Percentiles rank a stretch among this genome's conserved stretches.
Evolutionary conservation across 2,113 vertebrate species (phyloP).

Genomic region (Rhombomys opimus): DNA sequence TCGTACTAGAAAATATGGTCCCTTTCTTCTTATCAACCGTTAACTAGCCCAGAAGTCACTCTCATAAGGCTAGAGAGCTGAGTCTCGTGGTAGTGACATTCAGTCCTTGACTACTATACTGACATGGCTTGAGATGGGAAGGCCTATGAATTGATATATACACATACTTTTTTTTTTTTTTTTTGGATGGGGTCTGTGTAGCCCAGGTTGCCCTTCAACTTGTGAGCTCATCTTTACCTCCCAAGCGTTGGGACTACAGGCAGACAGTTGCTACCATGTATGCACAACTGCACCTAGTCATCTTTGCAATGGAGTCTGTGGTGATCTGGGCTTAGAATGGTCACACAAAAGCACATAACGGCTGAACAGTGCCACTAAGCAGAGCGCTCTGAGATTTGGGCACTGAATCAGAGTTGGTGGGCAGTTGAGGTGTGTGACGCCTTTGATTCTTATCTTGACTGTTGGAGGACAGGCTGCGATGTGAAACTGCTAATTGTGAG

Average conservation of each 20-base stretch:
- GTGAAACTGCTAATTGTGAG: too few relatives aligned
- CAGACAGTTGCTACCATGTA: neutral
- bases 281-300: too few relatives aligned
- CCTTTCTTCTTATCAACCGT: neutral
- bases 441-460: neutral
- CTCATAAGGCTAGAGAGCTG: neutral
- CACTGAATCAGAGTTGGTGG: neutral
- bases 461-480: too few relatives aligned
- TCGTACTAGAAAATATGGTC: neutral
- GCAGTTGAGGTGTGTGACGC: neutral
- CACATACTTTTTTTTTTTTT: neutral
- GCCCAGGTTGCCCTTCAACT: neutral
- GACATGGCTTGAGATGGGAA: accelerated
- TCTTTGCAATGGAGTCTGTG: accelerated
- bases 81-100: accelerated
- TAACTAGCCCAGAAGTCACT: neutral
- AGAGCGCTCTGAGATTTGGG: neutral
- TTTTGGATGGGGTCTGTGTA: neutral
- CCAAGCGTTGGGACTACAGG: neutral
- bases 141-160: neutral
- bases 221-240: too few relatives aligned
- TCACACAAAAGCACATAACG: accelerated
- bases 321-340: too few relatives aligned
- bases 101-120: neutral
- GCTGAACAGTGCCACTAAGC: accelerated